Evolutionary conservation across 1,140 invertebrate genomes (phyloP), one percentile per base, ranked within the genome.

Genomic region (Linepithema humile): DNA sequence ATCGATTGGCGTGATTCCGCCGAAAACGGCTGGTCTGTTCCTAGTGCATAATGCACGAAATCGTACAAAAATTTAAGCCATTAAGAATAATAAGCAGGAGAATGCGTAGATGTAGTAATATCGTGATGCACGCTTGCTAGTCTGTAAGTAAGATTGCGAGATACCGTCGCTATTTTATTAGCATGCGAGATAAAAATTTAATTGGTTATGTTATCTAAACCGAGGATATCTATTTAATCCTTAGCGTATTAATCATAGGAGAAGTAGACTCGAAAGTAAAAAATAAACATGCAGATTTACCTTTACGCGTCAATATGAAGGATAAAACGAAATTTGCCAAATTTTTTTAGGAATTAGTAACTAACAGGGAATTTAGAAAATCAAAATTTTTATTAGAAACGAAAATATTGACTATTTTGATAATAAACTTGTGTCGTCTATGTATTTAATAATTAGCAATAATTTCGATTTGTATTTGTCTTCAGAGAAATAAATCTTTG

Each of bases 11-110:
- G 62, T 15, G 40, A 40, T 60, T 40, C 17, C 29, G 26, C 5
- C 20, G 69, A 55, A 86, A 89, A 72, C 40, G 32, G 45, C 23
- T 62, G 80, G 64, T 86, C 72, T 89, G 88, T 89, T 89, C 88
- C 88, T 89, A 89, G 88, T 89, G 88, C 88, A 70, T 84, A 32
- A 75, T 88, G 88, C 87, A 89, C 87, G 57, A 73, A 84, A 60
- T 80, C 78, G 88, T 89, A 89, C 82, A 89, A 89, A 88, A 45
- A 45, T 77, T 48, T 84, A 80, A 80, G 57, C 43, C 60, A 85
- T 83, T 89, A 86, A 88, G 80, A 75, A 48, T 89, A 84, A 20
- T 77, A 84, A n/a, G 59, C 62, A 82, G 75, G 67, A 82, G 62
- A 87, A 67, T 67, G 60, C 83, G 83, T 82, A 88, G 86, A 29